Percentiles rank a stretch among this genome's conserved stretches.
Conservation (phyloP, 1,140 invertebrate genomes). For the Centruroides sculpturatus region DNA sequence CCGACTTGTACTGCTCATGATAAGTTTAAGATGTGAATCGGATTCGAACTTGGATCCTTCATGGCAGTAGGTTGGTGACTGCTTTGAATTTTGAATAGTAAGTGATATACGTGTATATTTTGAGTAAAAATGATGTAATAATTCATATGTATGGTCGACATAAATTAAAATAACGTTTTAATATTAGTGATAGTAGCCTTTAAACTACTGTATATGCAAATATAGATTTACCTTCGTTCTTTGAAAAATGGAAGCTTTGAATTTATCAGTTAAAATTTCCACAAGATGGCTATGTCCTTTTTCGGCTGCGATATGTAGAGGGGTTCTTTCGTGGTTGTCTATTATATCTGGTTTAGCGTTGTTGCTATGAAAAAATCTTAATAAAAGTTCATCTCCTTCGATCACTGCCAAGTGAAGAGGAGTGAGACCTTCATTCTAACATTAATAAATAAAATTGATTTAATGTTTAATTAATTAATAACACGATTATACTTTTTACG, state of each 20-base stretch:
- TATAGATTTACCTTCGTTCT: conserved; percentile 49
- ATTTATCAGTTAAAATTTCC: conserved; percentile 92
- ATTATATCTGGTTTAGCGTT: conserved; percentile 83
- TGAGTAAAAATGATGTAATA: too few relatives aligned
- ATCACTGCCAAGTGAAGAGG: conserved; percentile 86
- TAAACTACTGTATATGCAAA: too few relatives aligned
- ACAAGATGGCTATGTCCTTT: conserved; percentile 90
- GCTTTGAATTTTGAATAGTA: too few relatives aligned
- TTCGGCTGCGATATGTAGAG: conserved; percentile 94
- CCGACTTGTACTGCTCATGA: too few relatives aligned
- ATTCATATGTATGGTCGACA: too few relatives aligned
- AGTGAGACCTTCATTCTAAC: conserved; percentile 73
- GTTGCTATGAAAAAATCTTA: conserved; percentile 90
- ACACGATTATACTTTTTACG: neutral
- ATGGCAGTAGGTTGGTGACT: too few relatives aligned
- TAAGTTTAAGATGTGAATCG: too few relatives aligned
- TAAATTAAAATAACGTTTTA: too few relatives aligned
- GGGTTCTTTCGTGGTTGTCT: conserved; percentile 80
- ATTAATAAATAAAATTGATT: neutral
- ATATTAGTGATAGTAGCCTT: too few relatives aligned
- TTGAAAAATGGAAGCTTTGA: conserved; percentile 87
- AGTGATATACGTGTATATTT: too few relatives aligned
- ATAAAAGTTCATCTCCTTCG: conserved; percentile 79
- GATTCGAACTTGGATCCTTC: too few relatives aligned
- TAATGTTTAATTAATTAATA: neutral